Evolutionary conservation across 2,113 vertebrate genomes (phyloP).

Genomic region (Cichladusa arquata): DNA sequence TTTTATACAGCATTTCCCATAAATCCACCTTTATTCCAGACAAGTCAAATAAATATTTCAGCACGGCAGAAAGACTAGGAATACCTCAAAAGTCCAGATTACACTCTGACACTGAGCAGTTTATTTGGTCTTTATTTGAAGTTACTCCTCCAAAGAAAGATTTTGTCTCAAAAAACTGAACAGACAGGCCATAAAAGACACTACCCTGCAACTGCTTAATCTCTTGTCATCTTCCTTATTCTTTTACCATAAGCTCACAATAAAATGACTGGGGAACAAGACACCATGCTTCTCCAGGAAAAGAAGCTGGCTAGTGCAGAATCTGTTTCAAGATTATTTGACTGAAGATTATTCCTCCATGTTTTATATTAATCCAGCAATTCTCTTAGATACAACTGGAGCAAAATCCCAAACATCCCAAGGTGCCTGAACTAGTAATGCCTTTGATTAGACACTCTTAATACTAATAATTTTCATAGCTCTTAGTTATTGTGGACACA

Average conservation of each 20-base stretch:
- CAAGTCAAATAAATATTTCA: background rate
- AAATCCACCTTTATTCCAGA: background rate
- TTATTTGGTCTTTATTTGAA: background rate
- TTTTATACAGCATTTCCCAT: background rate
- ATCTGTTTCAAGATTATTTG: background rate
- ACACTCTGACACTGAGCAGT: background rate
- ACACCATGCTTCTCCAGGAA: background rate
- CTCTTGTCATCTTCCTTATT: background rate
- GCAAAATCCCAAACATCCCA: background rate
- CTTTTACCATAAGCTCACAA: background rate
- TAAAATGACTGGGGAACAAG: background rate
- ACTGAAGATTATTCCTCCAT: background rate
- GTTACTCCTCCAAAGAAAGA: background rate
- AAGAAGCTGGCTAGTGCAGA: background rate
- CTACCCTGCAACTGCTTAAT: background rate
- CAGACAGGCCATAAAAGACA: background rate
- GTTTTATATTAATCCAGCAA: background rate
- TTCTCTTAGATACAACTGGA: background rate
- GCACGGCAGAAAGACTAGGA: background rate
- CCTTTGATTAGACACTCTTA: background rate
- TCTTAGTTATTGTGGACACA: background rate
- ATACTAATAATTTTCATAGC: background rate
- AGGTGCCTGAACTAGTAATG: background rate
- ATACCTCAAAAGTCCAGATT: background rate
- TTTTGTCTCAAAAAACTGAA: background rate